These are phyloP conservation scores for Formica aserva DNA, from an alignment of 2,888 invertebrate genomes.

Conservation along the genomic window DNA sequence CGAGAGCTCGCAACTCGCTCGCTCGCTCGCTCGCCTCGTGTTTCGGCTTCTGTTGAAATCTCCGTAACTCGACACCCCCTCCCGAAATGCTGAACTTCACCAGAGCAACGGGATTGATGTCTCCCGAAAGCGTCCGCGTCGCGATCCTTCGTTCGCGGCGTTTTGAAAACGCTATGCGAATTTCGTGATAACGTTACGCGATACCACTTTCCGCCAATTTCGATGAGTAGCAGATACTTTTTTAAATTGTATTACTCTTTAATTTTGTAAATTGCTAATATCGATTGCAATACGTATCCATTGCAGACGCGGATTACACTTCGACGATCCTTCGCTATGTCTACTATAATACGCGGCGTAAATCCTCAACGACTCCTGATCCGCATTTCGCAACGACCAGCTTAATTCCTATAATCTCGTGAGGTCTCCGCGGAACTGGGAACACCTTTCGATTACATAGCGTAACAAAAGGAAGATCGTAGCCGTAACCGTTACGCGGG, in stretches of 20 bases:
- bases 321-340: background rate
- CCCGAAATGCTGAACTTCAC: slow-evolving; percentile 73
- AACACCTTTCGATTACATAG: slow-evolving; percentile 42
- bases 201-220: background rate
- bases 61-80: slow-evolving; percentile 83
- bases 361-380: background rate
- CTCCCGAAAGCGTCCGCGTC: slow-evolving; percentile 67
- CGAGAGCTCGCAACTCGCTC: background rate
- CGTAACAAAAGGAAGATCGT: slow-evolving; percentile 36
- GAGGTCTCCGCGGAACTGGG: background rate
- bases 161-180: background rate
- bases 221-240: too few species aligned
- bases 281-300: background rate
- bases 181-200: background rate
- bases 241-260: background rate
- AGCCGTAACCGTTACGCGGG: slow-evolving; percentile 5
- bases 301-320: background rate
- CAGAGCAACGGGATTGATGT: slow-evolving; percentile 81
- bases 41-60: slow-evolving; percentile 84
- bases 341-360: background rate
- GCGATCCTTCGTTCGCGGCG: background rate
- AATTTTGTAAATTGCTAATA: background rate
- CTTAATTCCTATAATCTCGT: slow-evolving; percentile 34
- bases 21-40: slow-evolving; percentile 44
- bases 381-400: slow-evolving; percentile 17